These are phyloP conservation scores for Trichogramma dendrolimi DNA, from an alignment of 2,888 invertebrate genomes.

Conservation along the genomic window DNA sequence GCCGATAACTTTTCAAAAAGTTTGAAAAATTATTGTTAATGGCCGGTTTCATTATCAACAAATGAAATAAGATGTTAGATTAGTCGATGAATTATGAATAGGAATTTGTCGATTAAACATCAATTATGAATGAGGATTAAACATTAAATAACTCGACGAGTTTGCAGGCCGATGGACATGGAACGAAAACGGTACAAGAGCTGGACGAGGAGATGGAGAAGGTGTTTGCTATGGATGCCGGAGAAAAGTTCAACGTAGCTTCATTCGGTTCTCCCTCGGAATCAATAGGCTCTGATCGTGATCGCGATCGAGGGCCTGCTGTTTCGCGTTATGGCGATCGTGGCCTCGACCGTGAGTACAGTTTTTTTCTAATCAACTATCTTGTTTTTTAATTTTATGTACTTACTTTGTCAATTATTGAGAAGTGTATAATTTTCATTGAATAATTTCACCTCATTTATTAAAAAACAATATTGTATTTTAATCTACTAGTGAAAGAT, in stretches of 20 bases:
- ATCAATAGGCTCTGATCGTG: slow-evolving; percentile 46
- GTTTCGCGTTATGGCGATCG: slow-evolving; percentile 47
- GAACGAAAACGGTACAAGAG: slow-evolving; percentile 63
- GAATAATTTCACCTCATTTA: no score
- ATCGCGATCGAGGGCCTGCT: slow-evolving; percentile 47
- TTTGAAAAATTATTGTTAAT: no score
- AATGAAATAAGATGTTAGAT: no score
- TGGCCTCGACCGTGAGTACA: slow-evolving; percentile 48
- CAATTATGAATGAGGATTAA: not conserved
- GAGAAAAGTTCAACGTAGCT: slow-evolving; percentile 61
- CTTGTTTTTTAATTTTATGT: no score
- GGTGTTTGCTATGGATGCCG: slow-evolving; percentile 69
- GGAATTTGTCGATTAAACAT: not conserved
- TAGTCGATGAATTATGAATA: not conserved
- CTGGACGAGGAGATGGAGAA: slow-evolving; percentile 87
- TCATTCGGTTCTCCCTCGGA: slow-evolving; percentile 52
- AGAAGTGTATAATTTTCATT: no score
- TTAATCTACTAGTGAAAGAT: not conserved
- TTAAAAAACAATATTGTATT: no score
- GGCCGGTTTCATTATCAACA: no score
- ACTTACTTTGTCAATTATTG: not conserved
- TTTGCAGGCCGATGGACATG: slow-evolving; percentile 57
- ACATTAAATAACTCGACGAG: not conserved
- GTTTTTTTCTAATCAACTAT: not conserved
- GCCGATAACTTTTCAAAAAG: no score